phyloP scores from a whole-genome alignment of 2,797 vertebrate species.

The Diglossa cyanea region DNA sequence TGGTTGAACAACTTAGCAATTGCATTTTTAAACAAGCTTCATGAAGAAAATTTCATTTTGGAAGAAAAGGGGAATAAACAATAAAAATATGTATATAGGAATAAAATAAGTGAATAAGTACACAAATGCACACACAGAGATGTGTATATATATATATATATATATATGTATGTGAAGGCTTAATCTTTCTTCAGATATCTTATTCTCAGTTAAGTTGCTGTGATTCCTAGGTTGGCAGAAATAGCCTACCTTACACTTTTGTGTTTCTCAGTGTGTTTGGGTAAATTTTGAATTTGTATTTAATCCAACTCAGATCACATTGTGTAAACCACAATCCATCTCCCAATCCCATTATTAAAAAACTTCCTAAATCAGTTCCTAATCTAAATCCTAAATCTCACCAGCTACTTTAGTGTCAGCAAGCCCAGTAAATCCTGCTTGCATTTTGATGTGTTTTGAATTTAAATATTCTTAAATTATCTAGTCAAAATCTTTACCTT shows the following conservation, averaged over 20 bases:
- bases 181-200: not conserved
- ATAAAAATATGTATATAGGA: not conserved
- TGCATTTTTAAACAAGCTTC: not conserved
- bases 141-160: accelerated
- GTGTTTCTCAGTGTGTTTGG: not conserved
- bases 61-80: not conserved
- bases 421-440: not conserved
- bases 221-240: not conserved
- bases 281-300: not conserved
- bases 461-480: not conserved
- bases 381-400: not conserved
- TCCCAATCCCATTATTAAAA: not conserved
- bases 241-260: not conserved
- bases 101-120: not conserved
- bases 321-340: not conserved
- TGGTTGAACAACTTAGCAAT: not conserved
- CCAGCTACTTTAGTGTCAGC: not conserved
- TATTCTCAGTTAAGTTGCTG: not conserved
- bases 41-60: not conserved
- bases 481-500: not conserved
- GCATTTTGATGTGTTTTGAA: not conserved
- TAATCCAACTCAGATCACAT: not conserved
- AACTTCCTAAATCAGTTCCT: not conserved
- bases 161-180: not conserved
- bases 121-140: not conserved